phyloP scores from a whole-genome alignment of 2,888 invertebrate genomes.

The Odontocolon sp. region DNA sequence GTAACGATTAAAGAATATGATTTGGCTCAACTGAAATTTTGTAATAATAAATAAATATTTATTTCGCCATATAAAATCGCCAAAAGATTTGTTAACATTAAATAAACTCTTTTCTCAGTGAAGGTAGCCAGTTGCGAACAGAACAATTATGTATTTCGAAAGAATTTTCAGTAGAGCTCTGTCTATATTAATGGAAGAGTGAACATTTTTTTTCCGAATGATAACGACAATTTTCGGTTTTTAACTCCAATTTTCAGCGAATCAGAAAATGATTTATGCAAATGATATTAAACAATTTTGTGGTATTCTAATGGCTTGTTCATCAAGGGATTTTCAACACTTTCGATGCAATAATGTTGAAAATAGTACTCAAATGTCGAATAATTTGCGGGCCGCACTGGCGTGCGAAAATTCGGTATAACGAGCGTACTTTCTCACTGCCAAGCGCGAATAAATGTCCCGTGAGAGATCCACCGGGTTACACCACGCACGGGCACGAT shows the following conservation, averaged over 20 bases:
- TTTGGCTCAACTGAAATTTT: no score
- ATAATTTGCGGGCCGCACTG: constrained; percentile 25
- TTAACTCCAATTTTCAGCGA: constrained; percentile 11
- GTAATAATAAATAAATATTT: no score
- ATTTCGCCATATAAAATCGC: no score
- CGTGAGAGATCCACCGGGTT: constrained; percentile 45
- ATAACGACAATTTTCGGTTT: constrained; percentile 11
- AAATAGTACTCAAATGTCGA: constrained; percentile 23
- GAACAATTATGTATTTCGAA: no score
- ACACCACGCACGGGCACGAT: constrained; percentile 38
- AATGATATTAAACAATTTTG: background rate
- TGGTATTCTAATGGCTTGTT: background rate
- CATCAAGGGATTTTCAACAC: constrained; percentile 3
- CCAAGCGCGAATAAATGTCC: constrained; percentile 48
- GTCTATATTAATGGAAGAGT: no score
- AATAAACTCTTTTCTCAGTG: no score
- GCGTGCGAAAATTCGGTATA: constrained; percentile 39
- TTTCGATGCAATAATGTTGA: background rate
- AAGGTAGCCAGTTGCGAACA: no score
- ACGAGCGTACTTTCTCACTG: constrained; percentile 41
- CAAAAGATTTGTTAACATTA: no score
- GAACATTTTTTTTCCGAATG: background rate
- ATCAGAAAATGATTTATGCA: background rate
- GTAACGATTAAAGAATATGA: no score
- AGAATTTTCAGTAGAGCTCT: no score